Evolutionary conservation across 2,888 invertebrate species (phyloP).

Genomic region (Pandemis corylana): DNA sequence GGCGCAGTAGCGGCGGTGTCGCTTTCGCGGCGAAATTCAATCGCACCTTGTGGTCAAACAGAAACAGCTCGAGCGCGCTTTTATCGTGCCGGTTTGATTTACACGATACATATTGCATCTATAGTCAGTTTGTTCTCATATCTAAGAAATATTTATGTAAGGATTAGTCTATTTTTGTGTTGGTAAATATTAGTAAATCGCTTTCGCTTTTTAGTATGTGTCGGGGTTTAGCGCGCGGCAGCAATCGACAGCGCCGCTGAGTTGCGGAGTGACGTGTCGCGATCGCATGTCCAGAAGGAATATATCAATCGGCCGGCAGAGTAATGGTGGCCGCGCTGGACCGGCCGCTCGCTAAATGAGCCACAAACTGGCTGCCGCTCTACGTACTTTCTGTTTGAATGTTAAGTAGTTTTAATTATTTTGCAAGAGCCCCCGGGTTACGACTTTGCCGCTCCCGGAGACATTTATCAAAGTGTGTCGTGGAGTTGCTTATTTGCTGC

Average conservation of each 20-base stretch:
- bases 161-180: background rate
- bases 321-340: conserved; percentile 44
- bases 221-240: conserved; percentile 33
- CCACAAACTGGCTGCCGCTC: conserved; percentile 71
- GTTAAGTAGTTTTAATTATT: conserved; percentile 84
- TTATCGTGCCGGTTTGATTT: conserved; percentile 13
- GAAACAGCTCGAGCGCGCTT: conserved; percentile 4
- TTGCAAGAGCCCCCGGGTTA: conserved; percentile 72
- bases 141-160: background rate
- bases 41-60: conserved; percentile 19
- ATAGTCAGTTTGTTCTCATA: background rate
- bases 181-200: conserved; percentile 22
- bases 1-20: conserved; percentile 40
- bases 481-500: conserved; percentile 57
- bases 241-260: conserved; percentile 48
- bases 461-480: conserved; percentile 68
- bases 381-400: conserved; percentile 77
- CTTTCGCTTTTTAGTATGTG: conserved; percentile 16
- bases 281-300: conserved; percentile 80
- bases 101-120: background rate
- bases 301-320: conserved; percentile 57
- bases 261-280: conserved; percentile 75
- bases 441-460: conserved; percentile 54
- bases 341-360: conserved; percentile 52
- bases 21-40: conserved; percentile 26